Base-by-base conservation (phyloP, 2,797 vertebrate species). In the Protosalanx chinensis region DNA sequence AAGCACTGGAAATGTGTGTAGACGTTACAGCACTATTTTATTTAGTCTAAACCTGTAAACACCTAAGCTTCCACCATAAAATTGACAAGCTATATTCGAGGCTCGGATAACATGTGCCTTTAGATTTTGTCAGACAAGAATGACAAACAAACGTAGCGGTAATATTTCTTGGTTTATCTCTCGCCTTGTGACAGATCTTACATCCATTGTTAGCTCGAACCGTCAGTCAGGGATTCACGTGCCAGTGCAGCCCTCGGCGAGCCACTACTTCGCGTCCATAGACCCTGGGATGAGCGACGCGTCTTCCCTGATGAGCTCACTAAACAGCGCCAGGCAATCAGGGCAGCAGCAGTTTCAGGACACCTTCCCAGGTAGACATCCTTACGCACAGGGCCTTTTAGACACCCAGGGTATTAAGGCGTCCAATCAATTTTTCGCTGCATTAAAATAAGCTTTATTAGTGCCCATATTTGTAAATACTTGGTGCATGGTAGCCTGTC, bases 271-370 rank as follows among this genome's bases (percentile, higher is more conserved):
- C 92, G 92, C 96, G 30, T 94, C 96, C 90, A 92, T 99, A 93
- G 97, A 98, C 58, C 94, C 94, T 81, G 91, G 89, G 88, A 95
- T 98, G 89, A 94, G 92, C 84, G 96, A 99, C 89, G 91, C 93
- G 74, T 93, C 96, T 79, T 91, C 95, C 88, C 92, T 98, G 89
- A 95, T 99, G 94, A 94, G 92, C 82, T 94, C 96, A 79, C 92
- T 98, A 94, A 95, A 89, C 72, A 92, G 91, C 91, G 91, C 93
- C 85, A 96, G 97, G 85, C 96, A 92, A 82, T 94, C 97, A 93
- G 95, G 95, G 85, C 97, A 96, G 91, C 97, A 98, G 94, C 97
- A 97, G 89, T 99, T 98, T 94, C 97, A 99, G 91, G 97, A 98
- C 92, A 95, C 96, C 84, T 99, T 99, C 92, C 97, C 97, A 98